Evolutionary conservation across 2,888 invertebrate species (phyloP), one percentile per base, ranked within the genome.

Genomic region (Parthenolecanium corni): DNA sequence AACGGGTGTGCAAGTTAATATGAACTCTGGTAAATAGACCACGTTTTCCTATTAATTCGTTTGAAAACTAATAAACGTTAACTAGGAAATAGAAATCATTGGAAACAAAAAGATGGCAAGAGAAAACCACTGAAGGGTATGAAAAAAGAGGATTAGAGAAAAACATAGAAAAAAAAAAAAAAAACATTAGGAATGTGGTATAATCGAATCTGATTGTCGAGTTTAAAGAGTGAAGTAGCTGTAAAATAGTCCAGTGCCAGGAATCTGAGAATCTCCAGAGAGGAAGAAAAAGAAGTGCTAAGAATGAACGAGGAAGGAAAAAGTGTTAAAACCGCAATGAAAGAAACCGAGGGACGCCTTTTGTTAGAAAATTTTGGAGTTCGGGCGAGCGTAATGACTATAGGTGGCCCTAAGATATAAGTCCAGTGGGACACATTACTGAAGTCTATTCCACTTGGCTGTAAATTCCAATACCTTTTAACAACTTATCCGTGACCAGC

Each of bases 201-300:
- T 36, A 25, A 52, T 52, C 52, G 52, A 52, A 52, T 52, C 52
- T 38, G 52, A 52, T 20, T 36, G 52, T 52, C 31, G 20, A 52
- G 52, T 36, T 52, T 52, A 52, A 52, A 52, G 52, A 25, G 52
- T 52, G 21, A 36, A 52, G 38, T 36, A 52, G 52, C 52, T 38
- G 52, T 52, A 52, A 52, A 52, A 52, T 52, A 52, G 52, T 52
- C 52, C 36, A 52, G 52, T 52, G 52, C 52, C 52, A 52, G 52
- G 36, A 52, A 52, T 31, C 52, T 12, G 38, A 21, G 36, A 52
- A 52, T 38, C 52, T 52, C 52, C 6, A 52, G 52, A 36, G 52
- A 52, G 52, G n/a, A 36, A 31, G 36, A 36, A 36, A 52, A 14
- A 25, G 20, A 20, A 25, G 14, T 31, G 20, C 25, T 36, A 52